phyloP scores from a whole-genome alignment of 23 tunicate species.

The Halocynthia aurantium region DNA sequence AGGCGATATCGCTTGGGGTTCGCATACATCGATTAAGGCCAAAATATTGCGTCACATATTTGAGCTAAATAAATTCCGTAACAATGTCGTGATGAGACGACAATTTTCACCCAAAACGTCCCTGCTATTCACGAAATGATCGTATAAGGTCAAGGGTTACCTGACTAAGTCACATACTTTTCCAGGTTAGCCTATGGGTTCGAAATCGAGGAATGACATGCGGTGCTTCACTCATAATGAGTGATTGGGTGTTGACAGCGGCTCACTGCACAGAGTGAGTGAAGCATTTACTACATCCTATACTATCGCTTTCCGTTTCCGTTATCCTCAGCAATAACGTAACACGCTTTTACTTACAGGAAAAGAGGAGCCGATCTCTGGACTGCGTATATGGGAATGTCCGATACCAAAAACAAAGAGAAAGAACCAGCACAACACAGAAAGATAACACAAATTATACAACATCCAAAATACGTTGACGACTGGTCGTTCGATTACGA shows the following conservation, averaged over 20 bases:
- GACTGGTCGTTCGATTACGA: slow-evolving; percentile 48
- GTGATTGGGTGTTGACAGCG: slow-evolving; percentile 68
- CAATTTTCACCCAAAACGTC: slow-evolving; percentile 40
- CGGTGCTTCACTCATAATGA: slow-evolving; percentile 60
- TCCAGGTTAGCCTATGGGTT: slow-evolving; percentile 62
- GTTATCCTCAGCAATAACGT: background rate
- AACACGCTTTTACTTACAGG: background rate
- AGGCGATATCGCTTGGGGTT: too few species aligned
- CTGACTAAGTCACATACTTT: background rate
- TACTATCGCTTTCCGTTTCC: background rate
- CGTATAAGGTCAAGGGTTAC: background rate
- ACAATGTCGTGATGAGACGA: background rate
- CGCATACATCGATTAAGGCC: too few species aligned
- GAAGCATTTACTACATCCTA: background rate
- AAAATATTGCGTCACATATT: too few species aligned
- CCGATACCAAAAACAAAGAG: slow-evolving; percentile 18
- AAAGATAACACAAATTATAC: slow-evolving; percentile 19
- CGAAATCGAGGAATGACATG: slow-evolving; percentile 40
- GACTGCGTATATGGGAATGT: slow-evolving; percentile 45
- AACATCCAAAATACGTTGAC: slow-evolving; percentile 24
- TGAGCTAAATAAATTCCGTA: background rate
- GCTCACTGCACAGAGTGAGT: slow-evolving; percentile 75
- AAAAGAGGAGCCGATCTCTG: slow-evolving; percentile 13
- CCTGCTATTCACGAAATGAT: background rate
- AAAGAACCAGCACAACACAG: slow-evolving; percentile 29